Conservation (phyloP, 2,113 vertebrate genomes). For the Corvus moneduloides region DNA sequence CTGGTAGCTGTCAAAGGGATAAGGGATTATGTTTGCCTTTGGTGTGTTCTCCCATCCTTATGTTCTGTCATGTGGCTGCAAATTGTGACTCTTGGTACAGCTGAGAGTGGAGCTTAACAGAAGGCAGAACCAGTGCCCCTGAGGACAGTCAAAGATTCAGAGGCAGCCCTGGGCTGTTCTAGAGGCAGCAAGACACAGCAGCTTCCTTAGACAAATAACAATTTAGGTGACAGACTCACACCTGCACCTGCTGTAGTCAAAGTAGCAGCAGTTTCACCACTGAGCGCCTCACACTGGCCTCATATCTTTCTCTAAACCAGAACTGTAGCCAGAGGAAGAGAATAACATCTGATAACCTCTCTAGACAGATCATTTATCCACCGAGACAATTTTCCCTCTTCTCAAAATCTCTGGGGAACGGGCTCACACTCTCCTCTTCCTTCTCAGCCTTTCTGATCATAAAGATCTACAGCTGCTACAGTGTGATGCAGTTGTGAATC, state of each 20-base stretch:
- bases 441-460: not conserved
- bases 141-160: not conserved
- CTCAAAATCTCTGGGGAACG: not conserved
- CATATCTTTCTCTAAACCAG: not conserved
- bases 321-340: not conserved
- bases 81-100: not conserved
- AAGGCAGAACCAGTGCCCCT: not conserved
- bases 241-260: not conserved
- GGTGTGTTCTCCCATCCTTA: not conserved
- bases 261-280: not conserved
- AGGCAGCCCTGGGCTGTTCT: not conserved
- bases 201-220: not conserved
- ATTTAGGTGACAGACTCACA: not conserved
- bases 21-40: not conserved
- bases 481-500: not conserved
- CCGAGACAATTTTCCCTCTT: not conserved
- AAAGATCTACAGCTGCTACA: not conserved
- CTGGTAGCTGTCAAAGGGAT: not conserved
- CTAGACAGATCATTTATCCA: not conserved
- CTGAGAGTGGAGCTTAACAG: not conserved
- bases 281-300: not conserved
- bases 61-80: not conserved
- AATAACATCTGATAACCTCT: not conserved
- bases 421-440: not conserved
- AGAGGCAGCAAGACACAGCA: not conserved